Base-by-base conservation (phyloP, 1,140 invertebrate genomes). In the Drosophila repleta region DNA sequence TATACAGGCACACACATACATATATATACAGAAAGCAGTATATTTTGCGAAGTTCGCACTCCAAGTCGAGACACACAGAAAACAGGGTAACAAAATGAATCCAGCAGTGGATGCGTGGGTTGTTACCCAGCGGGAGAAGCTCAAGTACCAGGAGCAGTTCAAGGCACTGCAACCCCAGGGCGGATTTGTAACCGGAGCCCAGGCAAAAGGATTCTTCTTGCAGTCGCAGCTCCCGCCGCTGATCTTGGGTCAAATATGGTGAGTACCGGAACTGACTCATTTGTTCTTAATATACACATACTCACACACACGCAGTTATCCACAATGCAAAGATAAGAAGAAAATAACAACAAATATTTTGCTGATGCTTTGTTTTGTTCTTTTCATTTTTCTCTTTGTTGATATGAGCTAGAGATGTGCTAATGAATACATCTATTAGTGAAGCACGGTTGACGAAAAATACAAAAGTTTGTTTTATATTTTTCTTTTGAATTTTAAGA, bases 161-260 rank as follows among this genome's bases (percentile, higher is more conserved):
- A 95, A 95, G 60, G 94, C 95, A 29, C 93, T 99, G 1, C 96
- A 97, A 64, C 98, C 98, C 0, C 93, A 95, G 20, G 96, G 96
- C 93, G 98, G 98, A 17, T 94, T 96, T 75, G 94, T 98, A n/a
- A 96, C 96, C 63, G 98, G 98, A 1, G 97, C 97, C 71, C 98
- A 99, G 92, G 98, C 97, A 0, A 98, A 98, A 93, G 95, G 95
- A 53, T 98, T 99, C 91, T 96, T 99, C 77, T 93, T 99, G 35
- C 96, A 95, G 92, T 99, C 97, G 1, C 96, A 97, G 90, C 92
- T 99, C 49, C 97, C 97, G 48, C 96, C 97, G 0, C 92, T 94
- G 21, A 93, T 98, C 56, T 93, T 99, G 5, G 98, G 97, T 39
- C 96, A 98, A 90, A 99, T 99, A 92, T 99, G 98, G 98, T 98